Base-by-base conservation (phyloP, 1,140 invertebrate genomes). In the Rhizoglyphus robini region DNA sequence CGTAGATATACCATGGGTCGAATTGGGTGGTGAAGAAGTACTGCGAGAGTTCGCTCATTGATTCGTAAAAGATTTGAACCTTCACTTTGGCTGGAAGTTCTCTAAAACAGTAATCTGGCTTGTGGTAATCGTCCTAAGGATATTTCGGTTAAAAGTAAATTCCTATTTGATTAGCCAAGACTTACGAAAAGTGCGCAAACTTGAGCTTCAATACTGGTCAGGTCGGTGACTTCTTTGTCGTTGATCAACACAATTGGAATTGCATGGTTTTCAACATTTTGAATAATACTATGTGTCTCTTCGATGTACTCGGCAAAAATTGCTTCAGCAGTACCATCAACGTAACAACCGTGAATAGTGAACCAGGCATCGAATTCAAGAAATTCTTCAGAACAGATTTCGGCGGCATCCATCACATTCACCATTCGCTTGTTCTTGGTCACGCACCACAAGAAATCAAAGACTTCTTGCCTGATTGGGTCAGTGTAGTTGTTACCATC, bases 391-490 rank as follows among this genome's bases (percentile, higher is more conserved):
- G 65, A 8, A 48, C 65, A 66, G 20, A 38, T 4, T 66, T 66
- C 65, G 2, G 13, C 65, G 18, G 31, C 36, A 20, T 64, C 27
- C 2, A 11, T 3, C 4, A 66, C 65, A 8, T 30, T 30, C 1
- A 32, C 27, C n/a, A 63, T 3, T 20, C 38, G 13, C 30, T 67
- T 67, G 27, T 66, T 66, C 63, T 66, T 66, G 11, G 34, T 11
- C 4, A 31, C 36, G 49, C 65, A 66, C 18, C 25, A 47, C 1
- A 66, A 30, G 27, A 65, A 63, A 64, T 66, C 65, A 20, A 66
- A 65, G 3, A 65, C 62, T 13, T 65, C 65, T 46, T 66, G 65
- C 2, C 65, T 18, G 27, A 67, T 47, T 18, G 30, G 54, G 65
- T 65, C 36, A 29, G 36, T 65, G 29, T 13, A 66, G 47, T 66